phyloP scores from a whole-genome alignment of 2,888 invertebrate genomes.

The Alcis repandata region DNA sequence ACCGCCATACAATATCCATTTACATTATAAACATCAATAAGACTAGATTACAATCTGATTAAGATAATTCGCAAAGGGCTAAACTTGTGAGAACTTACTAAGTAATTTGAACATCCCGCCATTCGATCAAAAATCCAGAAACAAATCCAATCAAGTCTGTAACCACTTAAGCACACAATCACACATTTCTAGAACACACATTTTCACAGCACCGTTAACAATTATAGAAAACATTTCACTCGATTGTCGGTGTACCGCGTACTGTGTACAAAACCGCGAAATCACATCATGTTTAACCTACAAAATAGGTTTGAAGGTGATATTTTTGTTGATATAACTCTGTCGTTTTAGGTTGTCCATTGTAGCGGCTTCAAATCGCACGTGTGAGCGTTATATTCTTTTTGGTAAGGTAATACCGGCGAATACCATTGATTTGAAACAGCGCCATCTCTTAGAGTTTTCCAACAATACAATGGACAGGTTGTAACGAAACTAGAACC shows the following conservation, averaged over 20 bases:
- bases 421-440: conserved; percentile 45
- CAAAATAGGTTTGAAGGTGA: conserved; percentile 86
- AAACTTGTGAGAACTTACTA: conserved; percentile 54
- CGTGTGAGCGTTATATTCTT: conserved; percentile 53
- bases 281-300: conserved; percentile 84
- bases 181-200: conserved; percentile 37
- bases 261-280: conserved; percentile 81
- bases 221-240: conserved; percentile 54
- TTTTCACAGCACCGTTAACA: conserved; percentile 59
- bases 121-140: conserved; percentile 50
- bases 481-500: conserved; percentile 1
- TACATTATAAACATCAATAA: conserved; percentile 26
- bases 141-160: conserved; percentile 51
- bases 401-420: conserved; percentile 68
- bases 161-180: conserved; percentile 43
- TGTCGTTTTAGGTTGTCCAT: conserved; percentile 53
- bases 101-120: conserved; percentile 69
- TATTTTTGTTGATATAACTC: conserved; percentile 85
- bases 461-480: conserved; percentile 32
- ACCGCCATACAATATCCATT: conserved; percentile 26
- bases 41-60: background rate
- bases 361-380: conserved; percentile 52
- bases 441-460: conserved; percentile 73
- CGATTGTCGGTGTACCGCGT: conserved; percentile 63
- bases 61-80: background rate